These are phyloP conservation scores for Megastigmus dorsalis DNA, from an alignment of 2,888 invertebrate genomes.

Conservation along the genomic window DNA sequence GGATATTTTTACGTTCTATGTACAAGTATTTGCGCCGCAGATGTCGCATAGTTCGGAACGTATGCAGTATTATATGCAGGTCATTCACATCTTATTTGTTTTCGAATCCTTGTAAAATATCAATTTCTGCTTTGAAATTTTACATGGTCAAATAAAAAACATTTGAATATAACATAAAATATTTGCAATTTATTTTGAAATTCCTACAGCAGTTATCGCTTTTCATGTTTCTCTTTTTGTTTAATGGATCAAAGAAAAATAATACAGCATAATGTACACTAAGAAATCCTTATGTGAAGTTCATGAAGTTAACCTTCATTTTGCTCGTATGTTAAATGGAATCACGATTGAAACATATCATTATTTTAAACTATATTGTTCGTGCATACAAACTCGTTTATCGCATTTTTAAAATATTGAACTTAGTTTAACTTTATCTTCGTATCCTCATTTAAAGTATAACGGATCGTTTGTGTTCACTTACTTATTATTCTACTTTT, in stretches of 20 bases:
- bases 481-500: neutral
- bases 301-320: conserved; percentile 1
- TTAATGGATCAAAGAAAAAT: conserved; percentile 12
- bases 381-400: conserved; percentile 22
- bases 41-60: conserved; percentile 20
- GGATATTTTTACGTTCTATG: conserved; percentile 30
- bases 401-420: conserved; percentile 1
- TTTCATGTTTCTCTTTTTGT: neutral
- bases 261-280: conserved; percentile 42
- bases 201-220: neutral
- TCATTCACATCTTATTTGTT: neutral
- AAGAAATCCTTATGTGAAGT: conserved; percentile 12
- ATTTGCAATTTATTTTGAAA: neutral
- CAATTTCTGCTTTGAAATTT: neutral
- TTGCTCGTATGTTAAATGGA: conserved; percentile 14
- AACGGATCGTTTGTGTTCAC: neutral
- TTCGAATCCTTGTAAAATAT: neutral
- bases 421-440: conserved; percentile 11
- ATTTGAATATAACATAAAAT: neutral
- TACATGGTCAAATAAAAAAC: conserved; percentile 3
- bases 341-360: neutral
- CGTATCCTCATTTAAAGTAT: neutral
- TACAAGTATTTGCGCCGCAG: conserved; percentile 16
- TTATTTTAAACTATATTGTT: conserved; percentile 15
- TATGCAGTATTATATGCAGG: too few species aligned